Base-by-base conservation (phyloP, 2,113 vertebrate species). In the Nansenia antarctica region DNA sequence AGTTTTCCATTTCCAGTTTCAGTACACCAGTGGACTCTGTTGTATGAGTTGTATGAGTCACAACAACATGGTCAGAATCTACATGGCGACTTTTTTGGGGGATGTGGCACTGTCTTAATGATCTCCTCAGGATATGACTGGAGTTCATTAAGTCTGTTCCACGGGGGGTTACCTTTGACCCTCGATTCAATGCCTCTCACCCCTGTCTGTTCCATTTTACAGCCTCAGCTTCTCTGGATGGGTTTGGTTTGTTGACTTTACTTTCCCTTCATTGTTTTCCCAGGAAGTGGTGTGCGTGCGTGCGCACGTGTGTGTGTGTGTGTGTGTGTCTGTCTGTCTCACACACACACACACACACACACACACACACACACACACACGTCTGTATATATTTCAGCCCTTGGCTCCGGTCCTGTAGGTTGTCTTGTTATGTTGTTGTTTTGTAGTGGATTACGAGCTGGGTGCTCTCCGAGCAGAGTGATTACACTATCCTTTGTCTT, bases 201-300 rank as follows among this genome's bases (percentile, higher is more conserved):
- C n/a, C n/a, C n/a, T 65, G 65, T 70, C 76, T 77, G 55, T 85
- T 85, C 81, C 77, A 77, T 77, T 86, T 89, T 85, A 85, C 84
- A 81, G 82, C 74, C 74, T 39, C 82, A n/a, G n/a, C n/a, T n/a
- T n/a, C n/a, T 81, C 81, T 83, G 73, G 80, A 84, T 82, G 81
- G 83, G n/a, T 80, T 87, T 79, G 69, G 84, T 86, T 89, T 92
- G 83, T 91, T 88, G 80, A 84, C 86, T 91, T 89, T 87, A 82
- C 77, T 85, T 88, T 83, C 82, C 84, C 82, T 80, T 87, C 82
- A 88, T 90, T 92, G 88, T 92, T 89, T 90, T 90, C 73, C 74
- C 84, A 87, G 86, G 87, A 90, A 90, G 86, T 61, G 79, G 85
- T 79, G 34, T 72, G 62, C 35, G 64, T 63, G 73, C 69, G 59